Conservation (phyloP, 2,888 invertebrate species). For the Temnothorax ravouxi region DNA sequence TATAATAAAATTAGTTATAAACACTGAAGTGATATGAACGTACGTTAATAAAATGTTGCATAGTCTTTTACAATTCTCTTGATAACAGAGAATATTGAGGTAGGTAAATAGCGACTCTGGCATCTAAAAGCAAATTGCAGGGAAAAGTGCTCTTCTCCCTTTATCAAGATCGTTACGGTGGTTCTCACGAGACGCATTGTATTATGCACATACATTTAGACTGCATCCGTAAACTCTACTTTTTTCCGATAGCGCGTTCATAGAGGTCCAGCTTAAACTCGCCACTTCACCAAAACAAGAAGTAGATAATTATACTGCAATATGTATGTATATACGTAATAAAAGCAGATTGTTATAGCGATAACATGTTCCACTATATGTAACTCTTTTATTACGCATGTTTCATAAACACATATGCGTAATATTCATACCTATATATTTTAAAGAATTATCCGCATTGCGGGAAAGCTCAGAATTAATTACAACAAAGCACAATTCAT, state of each 20-base stretch:
- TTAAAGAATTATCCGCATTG: background rate
- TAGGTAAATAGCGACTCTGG: conserved; percentile 54
- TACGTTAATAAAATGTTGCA: conserved; percentile 20
- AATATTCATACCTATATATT: background rate
- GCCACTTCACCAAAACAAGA: conserved; percentile 9
- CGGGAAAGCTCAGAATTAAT: background rate
- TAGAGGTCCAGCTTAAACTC: background rate
- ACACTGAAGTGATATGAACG: background rate
- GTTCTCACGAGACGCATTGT: conserved; percentile 62
- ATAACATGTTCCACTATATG: background rate
- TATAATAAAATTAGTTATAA: background rate
- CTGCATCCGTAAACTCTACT: conserved; percentile 49
- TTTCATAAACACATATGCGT: background rate
- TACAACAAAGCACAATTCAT: background rate
- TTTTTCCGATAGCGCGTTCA: conserved; percentile 60
- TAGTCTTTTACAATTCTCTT: conserved; percentile 3
- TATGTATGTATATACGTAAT: background rate
- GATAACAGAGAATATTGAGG: conserved; percentile 1
- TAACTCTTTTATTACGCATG: background rate
- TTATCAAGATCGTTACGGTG: conserved; percentile 65
- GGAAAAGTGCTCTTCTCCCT: conserved; percentile 63
- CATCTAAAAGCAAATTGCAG: conserved; percentile 66
- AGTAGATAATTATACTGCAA: background rate
- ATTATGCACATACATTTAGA: conserved; percentile 62
- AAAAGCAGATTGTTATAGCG: conserved; percentile 11